Conservation (phyloP, 2,113 vertebrate genomes). For the Stegostoma tigrinum region DNA sequence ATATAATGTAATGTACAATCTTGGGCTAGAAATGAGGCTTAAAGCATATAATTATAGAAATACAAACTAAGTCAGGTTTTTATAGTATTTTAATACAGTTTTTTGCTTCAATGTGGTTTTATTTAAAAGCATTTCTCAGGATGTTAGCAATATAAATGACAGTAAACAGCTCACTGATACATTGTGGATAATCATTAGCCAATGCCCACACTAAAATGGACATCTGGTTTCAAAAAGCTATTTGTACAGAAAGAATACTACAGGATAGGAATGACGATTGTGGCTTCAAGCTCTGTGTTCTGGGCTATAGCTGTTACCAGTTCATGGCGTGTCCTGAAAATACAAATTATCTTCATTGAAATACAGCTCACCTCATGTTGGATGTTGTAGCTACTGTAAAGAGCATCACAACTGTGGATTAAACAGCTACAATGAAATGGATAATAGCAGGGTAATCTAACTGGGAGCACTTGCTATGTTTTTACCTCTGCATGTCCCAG, state of each 20-base stretch:
- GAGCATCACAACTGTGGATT: background rate
- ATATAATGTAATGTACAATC: background rate
- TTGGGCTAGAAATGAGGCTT: background rate
- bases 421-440: background rate
- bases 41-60: background rate
- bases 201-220: background rate
- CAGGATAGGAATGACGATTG: background rate
- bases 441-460: background rate
- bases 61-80: background rate
- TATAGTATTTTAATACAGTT: slow-evolving; percentile 17
- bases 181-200: background rate
- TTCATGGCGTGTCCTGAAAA: background rate
- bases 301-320: background rate
- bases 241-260: background rate
- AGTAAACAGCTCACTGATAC: background rate
- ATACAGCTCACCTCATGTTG: background rate
- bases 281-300: background rate
- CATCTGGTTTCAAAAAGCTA: background rate
- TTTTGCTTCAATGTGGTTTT: background rate
- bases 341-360: background rate
- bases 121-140: background rate
- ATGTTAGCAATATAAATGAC: background rate
- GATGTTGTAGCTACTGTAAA: no score
- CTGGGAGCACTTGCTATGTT: background rate
- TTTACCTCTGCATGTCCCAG: no score